Conservation (phyloP, 2,113 vertebrate genomes). For the Genyomyrus donnyi region DNA sequence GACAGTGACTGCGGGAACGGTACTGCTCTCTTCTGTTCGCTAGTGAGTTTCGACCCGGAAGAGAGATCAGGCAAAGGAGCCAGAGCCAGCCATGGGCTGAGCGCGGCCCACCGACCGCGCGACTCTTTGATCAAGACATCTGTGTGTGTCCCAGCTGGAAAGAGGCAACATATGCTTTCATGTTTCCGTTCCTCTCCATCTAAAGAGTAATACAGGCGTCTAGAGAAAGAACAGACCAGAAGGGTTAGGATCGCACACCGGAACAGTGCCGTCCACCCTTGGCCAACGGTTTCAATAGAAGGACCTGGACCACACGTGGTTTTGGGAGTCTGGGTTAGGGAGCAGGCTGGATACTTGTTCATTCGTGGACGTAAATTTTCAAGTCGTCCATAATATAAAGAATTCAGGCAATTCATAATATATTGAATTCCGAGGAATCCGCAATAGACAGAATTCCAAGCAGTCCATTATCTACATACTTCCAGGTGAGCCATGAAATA, state of each 20-base stretch:
- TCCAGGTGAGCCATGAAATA: not conserved
- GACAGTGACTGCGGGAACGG: not conserved
- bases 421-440: not conserved
- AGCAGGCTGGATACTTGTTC: not conserved
- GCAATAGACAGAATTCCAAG: not conserved
- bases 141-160: not conserved
- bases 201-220: not conserved
- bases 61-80: not conserved
- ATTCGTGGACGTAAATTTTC: not conserved
- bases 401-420: not conserved
- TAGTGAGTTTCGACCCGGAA: not conserved
- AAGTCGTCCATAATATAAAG: not conserved
- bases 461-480: not conserved
- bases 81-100: not conserved
- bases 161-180: not conserved
- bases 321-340: not conserved
- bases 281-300: not conserved
- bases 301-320: not conserved
- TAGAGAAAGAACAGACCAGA: not conserved
- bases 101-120: not conserved
- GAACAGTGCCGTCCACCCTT: not conserved
- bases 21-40: not conserved
- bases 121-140: slow-evolving; percentile 7
- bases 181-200: not conserved
- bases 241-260: not conserved